Base-by-base conservation (phyloP, 2,888 invertebrate genomes). In the Abrostola triplasia region DNA sequence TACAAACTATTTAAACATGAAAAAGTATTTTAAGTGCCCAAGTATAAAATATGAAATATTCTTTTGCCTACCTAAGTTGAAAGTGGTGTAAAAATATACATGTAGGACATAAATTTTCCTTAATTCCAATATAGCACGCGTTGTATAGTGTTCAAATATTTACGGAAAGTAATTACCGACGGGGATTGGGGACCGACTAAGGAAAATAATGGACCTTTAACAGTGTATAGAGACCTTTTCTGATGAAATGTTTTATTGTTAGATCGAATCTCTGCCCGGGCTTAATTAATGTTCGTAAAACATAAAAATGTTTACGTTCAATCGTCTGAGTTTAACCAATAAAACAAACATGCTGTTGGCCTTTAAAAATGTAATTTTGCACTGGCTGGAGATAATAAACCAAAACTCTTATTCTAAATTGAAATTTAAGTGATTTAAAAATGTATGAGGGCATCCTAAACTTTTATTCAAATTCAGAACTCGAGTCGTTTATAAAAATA, bases 111-210 rank as follows among this genome's bases (percentile, higher is more conserved):
- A 12, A 41, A 37, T 36, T 42, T 37, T 35, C 58, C 51, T 38
- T 56, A 75, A 75, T 56, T 51, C 52, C 59, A 52, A 47, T 44
- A 63, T 53, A 55, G 36, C 44, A 36, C 41, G 58, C 75, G 62
- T 74, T 70, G 63, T 60, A 55, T 50, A 11, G 38, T 35, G 37
- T 47, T 70, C 62, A 52, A 70, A 75, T 70, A 70, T 75, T 49
- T 56, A 47, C 58, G 49, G 44, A 49, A 59, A 75, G 51, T 63
- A 59, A 75, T 75, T 70, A 75, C 48, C 13, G 51, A 56, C 59
- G 24, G 40, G 36, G 58, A 24, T 47, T 9, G 52, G 48, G 41
- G 38, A 40, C 35, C 44, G 41, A 24, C 36, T 63, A 55, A 62
- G 44, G n/a, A 47, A 51, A 68, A 53, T 40, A 13, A 59, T 42